Evolutionary conservation across 2,113 vertebrate species (phyloP), one percentile per base, ranked within the genome.

Genomic region (Theropithecus gelada): DNA sequence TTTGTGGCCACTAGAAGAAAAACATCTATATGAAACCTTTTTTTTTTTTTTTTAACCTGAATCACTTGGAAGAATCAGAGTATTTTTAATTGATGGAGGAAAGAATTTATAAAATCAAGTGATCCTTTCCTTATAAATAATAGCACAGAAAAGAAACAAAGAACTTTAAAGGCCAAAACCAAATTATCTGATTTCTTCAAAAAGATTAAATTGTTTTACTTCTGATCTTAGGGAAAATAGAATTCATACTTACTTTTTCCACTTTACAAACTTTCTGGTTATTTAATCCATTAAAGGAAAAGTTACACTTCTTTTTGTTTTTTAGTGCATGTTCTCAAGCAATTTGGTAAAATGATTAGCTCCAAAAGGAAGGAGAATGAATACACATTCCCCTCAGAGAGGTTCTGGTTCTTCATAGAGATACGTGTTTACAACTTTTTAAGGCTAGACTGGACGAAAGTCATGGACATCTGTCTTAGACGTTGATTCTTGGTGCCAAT

Each of bases 71-170:
- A 86, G 40, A 96, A 48, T 43, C 40, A 38, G 70, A 38, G 8
- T 92, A 78, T 80, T 90, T 91, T 92, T 93, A 50, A 68, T 88
- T 91, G 25, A n/a, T 30, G 13, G 18, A 87, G 45, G 40, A 57
- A 73, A 8, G 8, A 93, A 68, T 90, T 94, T 79, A 85, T 76
- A 66, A 96, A 91, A 83, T 90, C 12, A 91, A 86, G 27, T 73
- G 17, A 57, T 66, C 8, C 30, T 89, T 59, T 94, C 2, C 25
- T 96, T 92, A 25, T 68, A 86, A 94, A 45, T 45, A 76, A 73
- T 40, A 92, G 25, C 45, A 95, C 86, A 91, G 75, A 95, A 93
- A 92, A 95, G 23, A n/a, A 90, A 12, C 52, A 82, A 92, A 78
- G 38, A 18, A 45, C 78, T 76, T 89, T 78, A 48, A 57, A 94